Base-by-base conservation (phyloP, 2,113 vertebrate species). In the Delphinus delphis region DNA sequence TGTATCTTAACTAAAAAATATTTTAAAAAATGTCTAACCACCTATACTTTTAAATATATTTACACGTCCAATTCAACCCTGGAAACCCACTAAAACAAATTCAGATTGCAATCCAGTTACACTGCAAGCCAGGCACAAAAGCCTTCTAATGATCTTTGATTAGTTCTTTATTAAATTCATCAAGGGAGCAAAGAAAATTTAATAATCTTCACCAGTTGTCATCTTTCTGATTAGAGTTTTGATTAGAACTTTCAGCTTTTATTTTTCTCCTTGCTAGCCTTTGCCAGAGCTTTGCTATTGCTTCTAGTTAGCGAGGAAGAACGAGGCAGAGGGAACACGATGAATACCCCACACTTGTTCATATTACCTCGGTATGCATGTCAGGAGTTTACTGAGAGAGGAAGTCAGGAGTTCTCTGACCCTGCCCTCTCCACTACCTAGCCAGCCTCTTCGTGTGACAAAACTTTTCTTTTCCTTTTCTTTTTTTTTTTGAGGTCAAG, bases 141-240 rank as follows among this genome's bases (percentile, higher is more conserved):
- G 99, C 98, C 98, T 99, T 99, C 99, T 99, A 99, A 99, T 99
- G 99, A 99, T 99, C 99, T 99, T 99, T 99, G 99, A 99, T 99
- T 99, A 99, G 99, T 99, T 99, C 99, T 99, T 99, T 99, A 99
- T 99, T 99, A 99, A 99, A 99, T 99, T 99, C 99, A 99, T 99
- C 99, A 99, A 99, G 99, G 98, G 98, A 99, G 99, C 99, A 99
- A 99, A 99, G 99, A 99, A 99, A 99, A 99, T 98, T 99, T 99
- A 99, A 99, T 99, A 99, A 99, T 99, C 99, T 99, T 98, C 98
- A 98, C 99, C 98, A 99, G 99, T 99, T 99, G 99, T 99, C 99
- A 98, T 99, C 99, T 99, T 99, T 99, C 98, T 99, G 99, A 99
- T 99, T 99, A 99, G 98, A 98, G 98, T 98, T 99, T 99, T 99